These are phyloP conservation scores for Spodoptera picta DNA, from an alignment of 2,888 invertebrate genomes.

Conservation along the genomic window DNA sequence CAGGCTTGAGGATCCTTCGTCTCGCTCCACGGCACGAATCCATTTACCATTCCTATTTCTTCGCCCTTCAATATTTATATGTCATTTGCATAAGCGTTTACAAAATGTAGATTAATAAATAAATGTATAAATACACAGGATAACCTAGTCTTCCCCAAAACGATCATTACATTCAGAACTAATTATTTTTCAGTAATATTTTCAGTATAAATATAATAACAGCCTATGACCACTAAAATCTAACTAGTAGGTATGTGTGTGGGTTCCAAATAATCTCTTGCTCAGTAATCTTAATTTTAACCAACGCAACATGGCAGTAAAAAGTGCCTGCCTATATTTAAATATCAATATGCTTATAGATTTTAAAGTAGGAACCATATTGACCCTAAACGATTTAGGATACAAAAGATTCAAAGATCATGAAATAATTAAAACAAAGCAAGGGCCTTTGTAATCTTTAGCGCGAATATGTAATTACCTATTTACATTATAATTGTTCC, in stretches of 20 bases:
- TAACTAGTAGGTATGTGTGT: too few species aligned
- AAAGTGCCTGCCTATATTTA: too few species aligned
- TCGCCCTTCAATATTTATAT: conserved; percentile 88
- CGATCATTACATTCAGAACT: too few species aligned
- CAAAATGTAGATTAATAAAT: conserved; percentile 2
- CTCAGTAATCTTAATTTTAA: too few species aligned
- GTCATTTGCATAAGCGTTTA: conserved; percentile 25
- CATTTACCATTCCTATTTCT: conserved; percentile 92
- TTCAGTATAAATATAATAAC: too few species aligned
- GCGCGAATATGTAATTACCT: conserved; percentile 17
- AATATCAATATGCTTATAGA: background rate
- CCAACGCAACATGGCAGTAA: too few species aligned
- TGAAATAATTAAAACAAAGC: background rate
- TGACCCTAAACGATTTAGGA: conserved; percentile 3
- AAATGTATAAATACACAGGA: background rate
- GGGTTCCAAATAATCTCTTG: too few species aligned
- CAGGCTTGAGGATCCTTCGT: conserved; percentile 89
- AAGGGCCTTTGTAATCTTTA: conserved; percentile 9
- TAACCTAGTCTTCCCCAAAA: too few species aligned
- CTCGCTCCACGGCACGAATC: conserved; percentile 86
- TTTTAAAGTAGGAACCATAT: conserved; percentile 1
- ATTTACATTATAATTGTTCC: conserved; percentile 4
- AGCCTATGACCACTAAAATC: too few species aligned
- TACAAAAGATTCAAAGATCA: conserved; percentile 1
- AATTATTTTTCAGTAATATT: too few species aligned